Evolutionary conservation across 2,888 invertebrate genomes (phyloP), one percentile per base, ranked within the genome.

Genomic region (Ornithoptera alexandrae): DNA sequence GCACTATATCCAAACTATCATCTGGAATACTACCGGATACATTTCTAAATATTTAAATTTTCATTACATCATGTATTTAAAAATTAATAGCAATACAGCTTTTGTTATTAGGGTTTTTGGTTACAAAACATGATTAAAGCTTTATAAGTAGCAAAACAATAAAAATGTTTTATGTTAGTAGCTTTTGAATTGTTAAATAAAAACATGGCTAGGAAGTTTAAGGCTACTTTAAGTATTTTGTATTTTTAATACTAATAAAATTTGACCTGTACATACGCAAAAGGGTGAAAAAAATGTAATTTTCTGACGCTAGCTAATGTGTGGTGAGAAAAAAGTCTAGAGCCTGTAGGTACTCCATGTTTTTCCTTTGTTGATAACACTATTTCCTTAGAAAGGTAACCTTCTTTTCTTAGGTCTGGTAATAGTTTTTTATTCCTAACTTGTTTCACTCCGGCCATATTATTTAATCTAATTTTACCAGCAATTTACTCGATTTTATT

Each of bases 1-100:
- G 84, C 8, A 94, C 87, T 67, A 96, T 90, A 81, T 97, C 97
- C 70, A 97, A 87, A 62, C 94, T 93, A 81, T 97, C 96, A 30
- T 92, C 87, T 0, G 96, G 96, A 65, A 94, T 88, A 79, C 94
- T 91, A 63, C 50, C 20, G 22, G 22, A 58, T 22, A 58, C 6
- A 22, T 24, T 22, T 10, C 22, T 24, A 58, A 58, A 58, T 58
- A 22, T 22, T 58, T 24, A 24, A 10, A 10, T 8, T 58, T 58
- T 10, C 20, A 58, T n/a, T 6, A 53, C 15, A 53, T 53, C 46
- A 46, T 10, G n/a, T n/a, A n/a, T n/a, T 53, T 6, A 53, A 53
- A 53, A n/a, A n/a, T 6, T 1, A 6, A 53, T 8, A 53, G 5
- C 6, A 8, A 12, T 53, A 46, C 0, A 46, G 53, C 5, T 2